Conservation (phyloP, 2,113 vertebrate genomes). For the Peromyscus californicus region DNA sequence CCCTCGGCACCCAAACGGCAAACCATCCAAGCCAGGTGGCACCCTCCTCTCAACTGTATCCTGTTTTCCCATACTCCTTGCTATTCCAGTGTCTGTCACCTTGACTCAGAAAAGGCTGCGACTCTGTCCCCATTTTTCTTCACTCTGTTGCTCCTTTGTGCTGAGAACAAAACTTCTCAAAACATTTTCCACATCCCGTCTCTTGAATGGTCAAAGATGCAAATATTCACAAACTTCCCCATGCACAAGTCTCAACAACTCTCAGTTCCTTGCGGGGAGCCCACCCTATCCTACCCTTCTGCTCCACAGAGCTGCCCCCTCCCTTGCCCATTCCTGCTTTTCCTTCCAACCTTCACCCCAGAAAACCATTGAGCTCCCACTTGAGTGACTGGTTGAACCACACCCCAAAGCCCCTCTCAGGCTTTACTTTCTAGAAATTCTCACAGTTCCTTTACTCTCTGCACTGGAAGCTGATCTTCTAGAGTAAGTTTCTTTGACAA, state of each 20-base stretch:
- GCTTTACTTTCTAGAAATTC: not conserved
- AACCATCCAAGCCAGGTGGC: not conserved
- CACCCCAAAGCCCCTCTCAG: not conserved
- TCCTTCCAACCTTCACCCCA: no score
- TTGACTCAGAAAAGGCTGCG: not conserved
- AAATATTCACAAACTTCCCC: not conserved
- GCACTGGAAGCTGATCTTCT: not conserved
- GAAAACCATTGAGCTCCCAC: no score
- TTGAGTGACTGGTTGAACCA: not conserved
- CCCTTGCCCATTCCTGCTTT: not conserved
- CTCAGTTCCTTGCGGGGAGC: not conserved
- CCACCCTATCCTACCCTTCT: not conserved
- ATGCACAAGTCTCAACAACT: not conserved
- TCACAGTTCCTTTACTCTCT: not conserved
- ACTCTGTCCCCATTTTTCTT: not conserved
- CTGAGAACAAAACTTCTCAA: not conserved
- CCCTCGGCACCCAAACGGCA: not conserved
- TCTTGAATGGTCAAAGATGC: not conserved
- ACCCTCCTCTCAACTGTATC: not conserved
- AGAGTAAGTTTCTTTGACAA: not conserved
- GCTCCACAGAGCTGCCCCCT: accelerated
- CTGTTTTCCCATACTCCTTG: not conserved
- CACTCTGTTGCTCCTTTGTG: not conserved
- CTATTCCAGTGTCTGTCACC: accelerated
- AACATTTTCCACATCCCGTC: not conserved